A percentile compares a stretch with the other conserved stretches of the same genome.
Conservation (phyloP, 2,888 invertebrate genomes). For the Galerucella calmariensis region DNA sequence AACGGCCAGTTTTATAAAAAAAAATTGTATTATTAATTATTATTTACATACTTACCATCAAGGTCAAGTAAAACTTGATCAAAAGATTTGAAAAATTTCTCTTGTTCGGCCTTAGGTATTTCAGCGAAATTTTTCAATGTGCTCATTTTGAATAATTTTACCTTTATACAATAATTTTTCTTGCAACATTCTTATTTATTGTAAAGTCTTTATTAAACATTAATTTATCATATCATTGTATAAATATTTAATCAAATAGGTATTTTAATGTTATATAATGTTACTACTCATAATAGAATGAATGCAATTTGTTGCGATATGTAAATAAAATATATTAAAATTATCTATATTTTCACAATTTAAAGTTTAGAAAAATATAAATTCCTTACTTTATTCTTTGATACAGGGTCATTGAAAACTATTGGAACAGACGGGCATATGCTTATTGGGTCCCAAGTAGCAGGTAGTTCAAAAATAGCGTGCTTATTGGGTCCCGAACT, state of each 20-base stretch:
- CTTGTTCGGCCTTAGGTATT: slow-evolving; percentile 11
- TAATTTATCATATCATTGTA: not conserved
- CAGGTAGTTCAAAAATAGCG: too few relatives aligned
- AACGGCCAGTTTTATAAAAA: not conserved
- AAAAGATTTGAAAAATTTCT: slow-evolving; percentile 22
- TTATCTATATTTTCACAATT: too few relatives aligned
- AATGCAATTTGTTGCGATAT: too few relatives aligned
- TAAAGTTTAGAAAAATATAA: too few relatives aligned
- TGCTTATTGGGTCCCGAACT: too few relatives aligned
- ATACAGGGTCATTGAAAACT: too few relatives aligned
- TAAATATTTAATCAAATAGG: not conserved
- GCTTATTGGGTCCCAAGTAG: too few relatives aligned
- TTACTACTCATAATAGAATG: not conserved
- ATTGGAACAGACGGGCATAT: too few relatives aligned
- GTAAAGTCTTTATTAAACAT: not conserved
- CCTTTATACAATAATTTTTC: not conserved
- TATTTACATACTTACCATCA: slow-evolving; percentile 20
- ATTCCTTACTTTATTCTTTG: too few relatives aligned
- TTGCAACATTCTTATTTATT: not conserved
- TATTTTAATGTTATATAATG: not conserved
- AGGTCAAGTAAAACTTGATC: slow-evolving; percentile 20
- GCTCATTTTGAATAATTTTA: not conserved
- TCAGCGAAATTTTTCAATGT: slow-evolving; percentile 19
- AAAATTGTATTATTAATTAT: not conserved
- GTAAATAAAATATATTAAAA: too few relatives aligned